Evolutionary conservation across 2,888 invertebrate genomes (phyloP), one percentile per base, ranked within the genome.

Genomic region (Dyspetes luteomarginatus): DNA sequence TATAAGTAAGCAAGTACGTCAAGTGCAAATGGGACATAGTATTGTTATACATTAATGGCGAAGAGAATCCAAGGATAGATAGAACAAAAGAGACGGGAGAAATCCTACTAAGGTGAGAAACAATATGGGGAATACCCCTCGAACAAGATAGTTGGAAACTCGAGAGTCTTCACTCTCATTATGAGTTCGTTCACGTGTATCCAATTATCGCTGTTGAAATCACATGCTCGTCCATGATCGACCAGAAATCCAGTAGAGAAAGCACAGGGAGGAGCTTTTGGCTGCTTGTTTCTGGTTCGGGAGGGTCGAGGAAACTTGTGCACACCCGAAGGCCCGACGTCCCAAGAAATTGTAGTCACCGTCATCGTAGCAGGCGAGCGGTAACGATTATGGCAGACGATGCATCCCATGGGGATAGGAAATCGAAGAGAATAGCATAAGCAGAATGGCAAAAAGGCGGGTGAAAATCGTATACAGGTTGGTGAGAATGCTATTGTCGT

Each of bases 391-490:
- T 68, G 48, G 55, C 48, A 62, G 68, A 45, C 15, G 67, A 50
- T 55, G 30, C 67, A n/a, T 15, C 12, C 52, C 22, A 0, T 36
- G 64, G 60, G 15, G 24, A 62, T 52, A 28, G 26, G 65, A 26
- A 28, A 41, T 19, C 41, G 64, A 24, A 22, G 45, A 36, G 36
- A 30, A 9, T 26, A 15, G 7, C 12, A 28, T 19, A 12, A 15
- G 2, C 7, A 43, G 43, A 19, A 9, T 17, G 56, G 58, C 17
- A 76, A 77, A 72, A 73, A 62, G 60, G 67, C 43, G 26, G 43
- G 26, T 26, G 41, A 56, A 80, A 81, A 81, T 81, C 62, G 76
- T 72, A 81, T 81, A 56, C 76, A 77, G 65, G 67, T 48, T 62
- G 64, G 30, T 58, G n/a, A 52, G 58, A 50, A 69, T 56, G 72